phyloP scores from a whole-genome alignment of 2,888 invertebrate species.

The Epinotia brunnichana region DNA sequence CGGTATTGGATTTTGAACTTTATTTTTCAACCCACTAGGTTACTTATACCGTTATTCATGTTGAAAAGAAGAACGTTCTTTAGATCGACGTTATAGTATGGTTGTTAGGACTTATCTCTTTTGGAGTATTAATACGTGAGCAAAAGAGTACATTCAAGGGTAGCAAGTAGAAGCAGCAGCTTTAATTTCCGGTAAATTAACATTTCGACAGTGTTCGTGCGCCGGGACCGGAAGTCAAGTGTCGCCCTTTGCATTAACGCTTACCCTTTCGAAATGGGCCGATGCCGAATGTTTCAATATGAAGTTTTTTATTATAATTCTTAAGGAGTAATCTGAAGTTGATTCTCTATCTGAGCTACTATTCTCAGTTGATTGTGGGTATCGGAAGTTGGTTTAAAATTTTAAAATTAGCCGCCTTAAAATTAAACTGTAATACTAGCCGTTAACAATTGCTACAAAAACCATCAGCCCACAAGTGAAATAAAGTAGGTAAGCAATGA shows the following conservation, averaged over 20 bases:
- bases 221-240: conserved; percentile 65
- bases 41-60: neutral
- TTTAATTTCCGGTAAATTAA: conserved; percentile 83
- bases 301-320: too few species aligned
- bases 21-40: neutral
- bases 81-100: neutral
- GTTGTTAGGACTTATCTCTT: neutral
- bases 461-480: too few species aligned
- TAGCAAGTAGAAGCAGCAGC: conserved; percentile 78
- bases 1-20: neutral
- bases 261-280: conserved; percentile 55
- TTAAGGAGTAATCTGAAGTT: too few species aligned
- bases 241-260: conserved; percentile 70
- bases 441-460: too few species aligned
- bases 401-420: neutral
- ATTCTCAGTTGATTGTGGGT: too few species aligned
- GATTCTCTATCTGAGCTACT: too few species aligned
- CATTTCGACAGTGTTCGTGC: conserved; percentile 70
- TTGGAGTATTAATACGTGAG: conserved; percentile 47
- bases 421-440: too few species aligned
- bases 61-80: neutral
- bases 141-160: conserved; percentile 70
- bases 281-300: conserved; percentile 45
- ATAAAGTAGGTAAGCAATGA: too few species aligned
- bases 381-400: neutral